Conservation (phyloP, 2,797 vertebrate genomes). For the Mallotus villosus region DNA sequence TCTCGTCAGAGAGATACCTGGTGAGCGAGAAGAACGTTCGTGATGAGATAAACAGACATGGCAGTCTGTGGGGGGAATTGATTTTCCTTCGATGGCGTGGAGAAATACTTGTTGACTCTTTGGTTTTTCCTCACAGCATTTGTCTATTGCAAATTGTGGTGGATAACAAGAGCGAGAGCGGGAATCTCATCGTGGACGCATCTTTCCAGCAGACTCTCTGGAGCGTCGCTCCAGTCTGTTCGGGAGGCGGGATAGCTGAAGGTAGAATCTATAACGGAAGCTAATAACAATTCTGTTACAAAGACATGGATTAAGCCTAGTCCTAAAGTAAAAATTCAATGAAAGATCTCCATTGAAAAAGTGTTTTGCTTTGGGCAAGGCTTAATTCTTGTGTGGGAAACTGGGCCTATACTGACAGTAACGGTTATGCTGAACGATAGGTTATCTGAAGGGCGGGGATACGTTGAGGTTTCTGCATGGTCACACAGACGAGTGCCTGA, state of each 20-base stretch:
- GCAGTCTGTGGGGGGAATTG: neutral
- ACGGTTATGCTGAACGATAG: conserved; percentile 56
- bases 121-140: conserved; percentile 74
- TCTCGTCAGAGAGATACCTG: conserved; percentile 93
- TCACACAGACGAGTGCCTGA: conserved; percentile 92
- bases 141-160: conserved; percentile 76
- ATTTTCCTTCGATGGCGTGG: neutral
- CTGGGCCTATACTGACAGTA: neutral
- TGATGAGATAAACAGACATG: neutral
- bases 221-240: conserved; percentile 92
- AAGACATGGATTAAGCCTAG: neutral
- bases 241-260: conserved; percentile 85
- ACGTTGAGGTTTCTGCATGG: conserved; percentile 88
- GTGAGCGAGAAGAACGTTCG: conserved; percentile 80
- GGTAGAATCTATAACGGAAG: conserved; percentile 64
- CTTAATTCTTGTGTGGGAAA: neutral
- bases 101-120: neutral
- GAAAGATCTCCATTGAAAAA: too few species aligned
- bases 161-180: conserved; percentile 64
- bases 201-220: conserved; percentile 95
- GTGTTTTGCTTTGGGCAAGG: neutral
- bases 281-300: neutral
- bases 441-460: conserved; percentile 91
- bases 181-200: conserved; percentile 85
- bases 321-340: too few species aligned